These are phyloP conservation scores for Archivesica marissinica DNA, from an alignment of 1,140 invertebrate genomes.

Conservation along the genomic window DNA sequence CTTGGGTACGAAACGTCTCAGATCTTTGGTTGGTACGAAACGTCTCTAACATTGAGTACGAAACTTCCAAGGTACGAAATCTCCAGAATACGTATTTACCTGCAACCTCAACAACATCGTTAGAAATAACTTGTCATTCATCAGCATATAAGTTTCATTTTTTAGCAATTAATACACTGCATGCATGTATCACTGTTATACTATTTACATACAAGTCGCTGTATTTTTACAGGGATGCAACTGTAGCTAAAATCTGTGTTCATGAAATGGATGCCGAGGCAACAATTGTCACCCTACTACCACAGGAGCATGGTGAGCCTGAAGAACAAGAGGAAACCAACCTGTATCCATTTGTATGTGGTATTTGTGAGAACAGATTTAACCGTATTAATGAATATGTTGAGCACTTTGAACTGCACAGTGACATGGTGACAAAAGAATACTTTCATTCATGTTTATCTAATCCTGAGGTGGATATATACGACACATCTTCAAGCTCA, in stretches of 20 bases:
- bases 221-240: background rate
- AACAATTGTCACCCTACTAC: background rate
- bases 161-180: background rate
- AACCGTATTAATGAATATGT: conserved; percentile 11
- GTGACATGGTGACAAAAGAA: conserved; percentile 30
- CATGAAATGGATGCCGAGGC: background rate
- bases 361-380: conserved; percentile 25
- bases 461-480: background rate
- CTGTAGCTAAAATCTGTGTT: too few relatives aligned
- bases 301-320: background rate
- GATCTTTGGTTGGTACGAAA: too few relatives aligned
- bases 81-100: too few relatives aligned
- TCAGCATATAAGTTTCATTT: background rate
- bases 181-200: background rate
- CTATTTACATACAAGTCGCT: background rate
- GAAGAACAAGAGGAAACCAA: background rate
- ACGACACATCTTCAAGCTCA: background rate
- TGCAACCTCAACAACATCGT: too few relatives aligned
- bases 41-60: too few relatives aligned
- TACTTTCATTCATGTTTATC: conserved; percentile 11
- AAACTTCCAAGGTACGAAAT: too few relatives aligned
- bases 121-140: too few relatives aligned
- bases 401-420: conserved; percentile 16
- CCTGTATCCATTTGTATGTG: conserved; percentile 34
- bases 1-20: too few relatives aligned